phyloP scores from a whole-genome alignment of 2,888 invertebrate species.

The Metalampra italica region DNA sequence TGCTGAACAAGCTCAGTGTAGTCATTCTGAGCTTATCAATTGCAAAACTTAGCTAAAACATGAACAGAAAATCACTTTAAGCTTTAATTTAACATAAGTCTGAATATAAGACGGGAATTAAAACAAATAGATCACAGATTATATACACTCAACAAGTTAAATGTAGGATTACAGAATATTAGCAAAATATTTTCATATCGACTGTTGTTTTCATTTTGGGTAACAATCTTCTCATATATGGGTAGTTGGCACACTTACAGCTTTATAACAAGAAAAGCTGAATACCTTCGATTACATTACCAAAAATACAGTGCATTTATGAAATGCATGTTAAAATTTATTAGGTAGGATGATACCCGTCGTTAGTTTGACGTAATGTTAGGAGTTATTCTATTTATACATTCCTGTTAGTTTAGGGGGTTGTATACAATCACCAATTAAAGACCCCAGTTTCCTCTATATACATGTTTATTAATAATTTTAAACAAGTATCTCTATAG shows the following conservation, averaged over 20 bases:
- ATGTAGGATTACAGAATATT: neutral
- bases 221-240: neutral
- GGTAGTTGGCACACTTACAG: neutral
- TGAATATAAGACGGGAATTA: conserved; percentile 30
- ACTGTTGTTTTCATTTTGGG: neutral
- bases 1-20: conserved; percentile 1
- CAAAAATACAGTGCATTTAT: conserved; percentile 64
- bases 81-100: conserved; percentile 57
- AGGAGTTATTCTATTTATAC: conserved; percentile 38
- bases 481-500: too few species aligned
- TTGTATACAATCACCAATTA: conserved; percentile 17
- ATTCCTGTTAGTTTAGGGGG: conserved; percentile 50
- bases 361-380: conserved; percentile 45
- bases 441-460: conserved; percentile 22
- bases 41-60: conserved; percentile 24
- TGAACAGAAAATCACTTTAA: conserved; percentile 27
- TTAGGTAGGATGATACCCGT: conserved; percentile 36
- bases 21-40: conserved; percentile 6
- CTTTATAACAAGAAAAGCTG: neutral
- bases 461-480: neutral
- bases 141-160: neutral
- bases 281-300: conserved; percentile 21
- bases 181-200: neutral
- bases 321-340: conserved; percentile 46
- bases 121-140: conserved; percentile 17